Evolutionary conservation across 2,113 vertebrate genomes (phyloP).

Genomic region (Nematolebias whitei): DNA sequence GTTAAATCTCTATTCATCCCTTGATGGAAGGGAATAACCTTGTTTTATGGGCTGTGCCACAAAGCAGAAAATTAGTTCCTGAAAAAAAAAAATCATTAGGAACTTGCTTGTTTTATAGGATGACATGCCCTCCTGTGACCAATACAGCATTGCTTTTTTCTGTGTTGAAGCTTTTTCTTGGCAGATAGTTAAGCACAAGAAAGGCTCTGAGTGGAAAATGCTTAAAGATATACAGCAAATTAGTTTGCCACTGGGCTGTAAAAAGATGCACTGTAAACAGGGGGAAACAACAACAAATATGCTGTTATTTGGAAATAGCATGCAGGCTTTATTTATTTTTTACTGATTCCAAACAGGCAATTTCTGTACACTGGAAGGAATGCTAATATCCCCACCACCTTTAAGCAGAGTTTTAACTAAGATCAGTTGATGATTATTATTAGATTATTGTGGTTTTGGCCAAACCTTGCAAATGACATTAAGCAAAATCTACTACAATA

Average conservation of each 20-base stretch:
- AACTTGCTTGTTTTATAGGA: conserved; percentile 76
- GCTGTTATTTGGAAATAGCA: conserved; percentile 3
- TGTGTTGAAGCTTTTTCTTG: conserved; percentile 48
- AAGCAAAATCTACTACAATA: no score
- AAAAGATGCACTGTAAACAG: conserved; percentile 33
- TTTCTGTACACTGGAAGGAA: not conserved
- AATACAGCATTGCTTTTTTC: conserved; percentile 53
- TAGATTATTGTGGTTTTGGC: no score
- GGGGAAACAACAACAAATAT: not conserved
- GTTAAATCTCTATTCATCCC: conserved; percentile 83
- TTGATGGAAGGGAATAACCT: conserved; percentile 73
- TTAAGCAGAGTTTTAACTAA: no score
- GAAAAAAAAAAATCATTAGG: conserved; percentile 83
- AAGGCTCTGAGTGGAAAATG: conserved; percentile 39
- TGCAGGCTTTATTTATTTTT: not conserved
- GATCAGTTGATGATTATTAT: no score
- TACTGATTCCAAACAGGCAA: not conserved
- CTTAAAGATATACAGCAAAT: conserved; percentile 38
- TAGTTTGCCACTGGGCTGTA: conserved; percentile 24
- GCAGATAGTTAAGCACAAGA: conserved; percentile 60
- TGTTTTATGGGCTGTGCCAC: conserved; percentile 73
- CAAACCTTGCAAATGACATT: no score
- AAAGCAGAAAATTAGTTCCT: conserved; percentile 81
- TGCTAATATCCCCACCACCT: no score
- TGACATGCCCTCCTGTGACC: conserved; percentile 73